Evolutionary conservation across 2,113 vertebrate species (phyloP).

Genomic region (Sinocyclocheilus anophthalmus): DNA sequence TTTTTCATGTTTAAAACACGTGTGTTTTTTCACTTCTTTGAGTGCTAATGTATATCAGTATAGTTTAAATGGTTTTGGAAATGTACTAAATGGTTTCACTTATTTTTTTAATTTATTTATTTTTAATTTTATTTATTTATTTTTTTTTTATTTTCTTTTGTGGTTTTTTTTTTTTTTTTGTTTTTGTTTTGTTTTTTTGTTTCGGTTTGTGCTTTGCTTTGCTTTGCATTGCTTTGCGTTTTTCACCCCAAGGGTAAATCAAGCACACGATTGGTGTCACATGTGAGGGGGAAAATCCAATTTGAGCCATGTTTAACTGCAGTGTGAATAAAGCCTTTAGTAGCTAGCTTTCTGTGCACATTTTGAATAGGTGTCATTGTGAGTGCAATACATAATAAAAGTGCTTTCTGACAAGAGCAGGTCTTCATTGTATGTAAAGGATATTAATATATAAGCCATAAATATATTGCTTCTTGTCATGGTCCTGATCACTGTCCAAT

Average conservation of each 20-base stretch:
- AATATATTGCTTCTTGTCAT: neutral
- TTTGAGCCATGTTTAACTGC: neutral
- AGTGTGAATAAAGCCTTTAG: slow-evolving; percentile 9
- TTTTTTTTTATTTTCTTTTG: no score
- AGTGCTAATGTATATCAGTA: no score
- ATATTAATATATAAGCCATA: neutral
- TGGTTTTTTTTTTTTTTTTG: no score
- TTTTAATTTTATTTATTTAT: neutral
- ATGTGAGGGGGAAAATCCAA: neutral
- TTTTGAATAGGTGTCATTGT: neutral
- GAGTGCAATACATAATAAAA: neutral
- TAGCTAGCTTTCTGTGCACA: neutral
- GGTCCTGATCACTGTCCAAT: neutral
- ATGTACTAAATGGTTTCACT: neutral
- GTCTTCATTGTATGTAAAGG: neutral
- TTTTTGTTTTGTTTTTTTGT: no score
- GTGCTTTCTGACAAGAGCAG: neutral
- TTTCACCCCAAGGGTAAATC: neutral
- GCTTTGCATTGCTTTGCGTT: neutral
- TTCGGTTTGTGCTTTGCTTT: no score
- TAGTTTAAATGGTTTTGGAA: neutral
- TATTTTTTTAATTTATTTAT: neutral
- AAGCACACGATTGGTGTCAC: neutral
- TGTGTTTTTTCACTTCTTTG: neutral
- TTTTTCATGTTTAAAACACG: neutral